Evolutionary conservation across 2,888 invertebrate species (phyloP).

Genomic region (Erebia epiphron): DNA sequence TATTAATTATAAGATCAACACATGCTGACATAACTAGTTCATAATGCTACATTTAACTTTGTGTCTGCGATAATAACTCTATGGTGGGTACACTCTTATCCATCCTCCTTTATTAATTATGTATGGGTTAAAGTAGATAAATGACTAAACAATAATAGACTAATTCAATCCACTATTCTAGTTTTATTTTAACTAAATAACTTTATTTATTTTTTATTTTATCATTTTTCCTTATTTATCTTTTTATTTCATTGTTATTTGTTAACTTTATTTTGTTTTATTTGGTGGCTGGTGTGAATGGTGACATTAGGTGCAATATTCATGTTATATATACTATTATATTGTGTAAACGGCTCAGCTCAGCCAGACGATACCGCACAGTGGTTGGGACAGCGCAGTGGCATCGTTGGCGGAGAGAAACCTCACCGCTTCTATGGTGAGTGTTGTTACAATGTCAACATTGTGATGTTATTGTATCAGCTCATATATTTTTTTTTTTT

Average conservation of each 20-base stretch:
- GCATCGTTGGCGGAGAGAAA: constrained; percentile 63
- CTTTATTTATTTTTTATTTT: background rate
- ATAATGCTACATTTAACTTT: too few relatives aligned
- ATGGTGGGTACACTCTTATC: too few relatives aligned
- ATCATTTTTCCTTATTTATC: background rate
- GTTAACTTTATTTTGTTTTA: constrained; percentile 73
- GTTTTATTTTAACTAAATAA: background rate
- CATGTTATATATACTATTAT: constrained; percentile 83
- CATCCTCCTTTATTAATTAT: background rate
- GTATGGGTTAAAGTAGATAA: background rate
- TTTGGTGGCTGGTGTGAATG: constrained; percentile 79
- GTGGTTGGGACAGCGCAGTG: constrained; percentile 76
- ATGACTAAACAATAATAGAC: background rate
- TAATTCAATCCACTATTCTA: background rate
- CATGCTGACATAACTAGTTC: too few relatives aligned
- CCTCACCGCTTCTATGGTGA: constrained; percentile 81
- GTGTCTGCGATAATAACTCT: too few relatives aligned
- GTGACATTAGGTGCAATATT: constrained; percentile 79
- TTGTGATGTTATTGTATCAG: background rate
- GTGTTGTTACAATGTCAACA: constrained; percentile 44
- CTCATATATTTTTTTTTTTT: constrained; percentile 13
- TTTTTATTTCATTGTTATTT: constrained; percentile 55
- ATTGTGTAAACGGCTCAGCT: constrained; percentile 81
- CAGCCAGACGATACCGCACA: constrained; percentile 78
- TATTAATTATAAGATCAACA: too few relatives aligned